Base-by-base conservation (phyloP, 1,140 invertebrate species). In the Antheraea mylitta region DNA sequence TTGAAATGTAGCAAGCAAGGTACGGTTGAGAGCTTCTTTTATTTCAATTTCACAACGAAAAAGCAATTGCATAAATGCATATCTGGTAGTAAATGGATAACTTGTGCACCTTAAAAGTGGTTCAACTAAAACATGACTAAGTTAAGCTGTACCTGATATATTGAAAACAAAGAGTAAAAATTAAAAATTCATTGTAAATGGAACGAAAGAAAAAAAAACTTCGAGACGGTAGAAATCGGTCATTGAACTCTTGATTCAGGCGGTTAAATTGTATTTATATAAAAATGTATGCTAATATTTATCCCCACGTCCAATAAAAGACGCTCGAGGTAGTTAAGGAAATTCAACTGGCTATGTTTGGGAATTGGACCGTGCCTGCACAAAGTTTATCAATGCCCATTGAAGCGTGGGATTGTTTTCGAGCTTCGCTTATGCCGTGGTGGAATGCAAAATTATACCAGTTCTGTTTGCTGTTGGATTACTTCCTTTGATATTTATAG, bases 331-430 rank as follows among this genome's bases (percentile, higher is more conserved):
- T 48, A 45, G 37, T 45, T 19, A 65, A 53, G 38, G 42, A 65
- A 65, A 48, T 19, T 38, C 18, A 22, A 38, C 65, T 13, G 48
- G 72, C 74, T 81, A 76, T 80, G 75, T 78, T 78, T 77, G 73
- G 70, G 79, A 80, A 85, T 71, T 79, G 75, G 74, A 79, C 74
- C 81, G 78, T 68, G 71, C 72, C 60, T 71, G 58, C 67, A 75
- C 60, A 64, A 73, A 82, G 79, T 82, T 83, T 78, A 82, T 82
- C 80, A 82, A 78, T 75, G 74, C 75, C 71, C 78, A 79, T 69
- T 81, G 76, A 71, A 83, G 68, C 81, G 82, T 79, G 81, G 76
- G 75, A 85, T 85, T 85, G 81, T 85, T 85, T 82, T 83, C 78
- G 74, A 78, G 76, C 75, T 69, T 70, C 69, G 73, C 71, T 66